Percentiles rank a stretch among this genome's conserved stretches.
These are phyloP conservation scores for Heliconius cydno DNA, from an alignment of 2,888 invertebrate genomes.

Conservation along the genomic window DNA sequence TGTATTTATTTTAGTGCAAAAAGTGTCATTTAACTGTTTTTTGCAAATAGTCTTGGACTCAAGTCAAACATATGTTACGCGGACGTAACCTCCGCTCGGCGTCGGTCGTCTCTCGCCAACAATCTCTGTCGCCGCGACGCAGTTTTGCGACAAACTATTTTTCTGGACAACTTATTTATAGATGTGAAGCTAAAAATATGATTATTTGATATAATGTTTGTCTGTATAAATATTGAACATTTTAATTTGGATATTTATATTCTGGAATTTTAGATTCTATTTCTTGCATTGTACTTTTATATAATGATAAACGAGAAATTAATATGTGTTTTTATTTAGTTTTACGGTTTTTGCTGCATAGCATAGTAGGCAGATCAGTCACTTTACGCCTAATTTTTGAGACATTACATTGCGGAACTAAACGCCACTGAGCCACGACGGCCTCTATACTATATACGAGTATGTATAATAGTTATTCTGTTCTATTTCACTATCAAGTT, in stretches of 20 bases:
- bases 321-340: no score
- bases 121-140: constrained; percentile 18
- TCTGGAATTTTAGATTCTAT: neutral
- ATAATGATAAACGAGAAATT: neutral
- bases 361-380: no score
- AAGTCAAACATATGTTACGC: neutral
- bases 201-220: neutral
- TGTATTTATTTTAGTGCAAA: neutral
- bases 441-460: no score
- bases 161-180: constrained; percentile 25
- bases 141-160: constrained; percentile 1
- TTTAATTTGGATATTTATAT: neutral
- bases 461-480: no score
- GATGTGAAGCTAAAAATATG: neutral
- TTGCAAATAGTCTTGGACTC: neutral
- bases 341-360: no score
- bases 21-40: neutral
- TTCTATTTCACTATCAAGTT: no score
- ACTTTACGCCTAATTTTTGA: no score
- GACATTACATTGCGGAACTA: no score
- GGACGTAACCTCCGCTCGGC: neutral
- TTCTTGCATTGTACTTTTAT: neutral
- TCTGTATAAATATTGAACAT: neutral
- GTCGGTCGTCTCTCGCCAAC: constrained; percentile 22
- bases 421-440: no score